A percentile compares a stretch with the other conserved stretches of the same genome.
Evolutionary conservation across 2,797 vertebrate species (phyloP).

Genomic region (Microctenopoma lineatum): DNA sequence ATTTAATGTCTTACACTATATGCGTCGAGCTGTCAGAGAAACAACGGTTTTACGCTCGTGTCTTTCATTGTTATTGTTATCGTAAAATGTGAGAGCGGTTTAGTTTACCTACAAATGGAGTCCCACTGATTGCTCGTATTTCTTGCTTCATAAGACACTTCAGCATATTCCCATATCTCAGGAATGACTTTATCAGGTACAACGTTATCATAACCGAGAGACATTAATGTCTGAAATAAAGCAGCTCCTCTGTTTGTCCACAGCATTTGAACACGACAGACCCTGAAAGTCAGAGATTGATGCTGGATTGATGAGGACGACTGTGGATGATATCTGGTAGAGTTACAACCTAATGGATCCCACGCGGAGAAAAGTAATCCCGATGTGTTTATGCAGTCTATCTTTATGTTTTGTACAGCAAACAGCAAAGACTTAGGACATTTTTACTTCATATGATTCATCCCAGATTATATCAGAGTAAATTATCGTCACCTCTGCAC

Average conservation of each 20-base stretch:
- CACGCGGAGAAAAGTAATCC: slow-evolving; percentile 19
- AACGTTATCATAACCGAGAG: slow-evolving; percentile 4
- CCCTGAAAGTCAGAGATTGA: slow-evolving; percentile 21
- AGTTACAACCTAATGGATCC: slow-evolving; percentile 37
- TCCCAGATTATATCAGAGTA: slow-evolving; percentile 43
- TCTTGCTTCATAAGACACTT: slow-evolving; percentile 4
- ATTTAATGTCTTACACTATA: slow-evolving; percentile 6
- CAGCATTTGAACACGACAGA: slow-evolving; percentile 3
- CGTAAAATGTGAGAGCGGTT: slow-evolving; percentile 1
- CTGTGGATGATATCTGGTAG: slow-evolving; percentile 34
- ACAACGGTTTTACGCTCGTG: neutral
- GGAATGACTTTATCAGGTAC: slow-evolving; percentile 3
- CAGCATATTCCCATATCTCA: slow-evolving; percentile 3
- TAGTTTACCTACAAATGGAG: neutral
- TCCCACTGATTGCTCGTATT: slow-evolving; percentile 1
- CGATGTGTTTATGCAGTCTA: slow-evolving; percentile 18
- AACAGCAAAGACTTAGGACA: neutral
- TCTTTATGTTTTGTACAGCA: slow-evolving; percentile 34
- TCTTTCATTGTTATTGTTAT: neutral
- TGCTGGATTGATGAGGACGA: slow-evolving; percentile 41
- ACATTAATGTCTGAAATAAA: slow-evolving; percentile 11
- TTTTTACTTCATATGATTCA: slow-evolving; percentile 16
- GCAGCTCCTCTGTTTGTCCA: slow-evolving; percentile 14
- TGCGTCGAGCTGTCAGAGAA: neutral
- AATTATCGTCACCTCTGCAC: slow-evolving; percentile 28